Conservation (phyloP, 2,113 vertebrate genomes). For the Anarrhichthys ocellatus region DNA sequence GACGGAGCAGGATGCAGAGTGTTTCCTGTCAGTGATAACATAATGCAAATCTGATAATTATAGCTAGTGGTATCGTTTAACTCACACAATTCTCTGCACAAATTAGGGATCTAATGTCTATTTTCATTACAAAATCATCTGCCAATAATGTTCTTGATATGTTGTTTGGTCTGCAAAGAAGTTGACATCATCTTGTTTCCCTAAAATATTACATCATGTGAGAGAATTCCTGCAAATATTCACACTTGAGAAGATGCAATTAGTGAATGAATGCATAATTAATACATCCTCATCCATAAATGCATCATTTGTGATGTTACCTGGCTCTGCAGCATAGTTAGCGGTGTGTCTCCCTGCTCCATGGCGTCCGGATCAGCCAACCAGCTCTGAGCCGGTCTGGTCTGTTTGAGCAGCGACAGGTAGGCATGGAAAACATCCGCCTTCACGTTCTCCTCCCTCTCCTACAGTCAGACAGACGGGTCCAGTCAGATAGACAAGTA, state of each 20-base stretch:
- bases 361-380: conserved; percentile 97
- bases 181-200: not conserved
- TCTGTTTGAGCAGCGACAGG: conserved; percentile 98
- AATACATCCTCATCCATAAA: not conserved
- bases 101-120: not conserved
- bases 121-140: not conserved
- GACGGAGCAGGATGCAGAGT: conserved; percentile 2
- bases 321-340: conserved; percentile 99
- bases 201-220: not conserved
- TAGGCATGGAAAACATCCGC: conserved; percentile 99
- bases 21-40: conserved; percentile 34
- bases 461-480: conserved; percentile 56
- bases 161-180: not conserved
- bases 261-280: not conserved
- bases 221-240: not conserved
- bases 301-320: conserved; percentile 35
- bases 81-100: not conserved
- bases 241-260: not conserved
- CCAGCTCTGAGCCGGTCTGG: conserved; percentile 97
- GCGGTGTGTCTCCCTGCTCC: conserved; percentile 98
- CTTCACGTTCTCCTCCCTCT: conserved; percentile 98
- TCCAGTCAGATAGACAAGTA: not conserved
- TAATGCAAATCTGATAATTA: not conserved
- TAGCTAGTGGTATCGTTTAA: not conserved
- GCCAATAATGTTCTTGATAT: not conserved